phyloP scores from a whole-genome alignment of 2,113 vertebrate species.

The Hypocryptadius cinnamomeus region DNA sequence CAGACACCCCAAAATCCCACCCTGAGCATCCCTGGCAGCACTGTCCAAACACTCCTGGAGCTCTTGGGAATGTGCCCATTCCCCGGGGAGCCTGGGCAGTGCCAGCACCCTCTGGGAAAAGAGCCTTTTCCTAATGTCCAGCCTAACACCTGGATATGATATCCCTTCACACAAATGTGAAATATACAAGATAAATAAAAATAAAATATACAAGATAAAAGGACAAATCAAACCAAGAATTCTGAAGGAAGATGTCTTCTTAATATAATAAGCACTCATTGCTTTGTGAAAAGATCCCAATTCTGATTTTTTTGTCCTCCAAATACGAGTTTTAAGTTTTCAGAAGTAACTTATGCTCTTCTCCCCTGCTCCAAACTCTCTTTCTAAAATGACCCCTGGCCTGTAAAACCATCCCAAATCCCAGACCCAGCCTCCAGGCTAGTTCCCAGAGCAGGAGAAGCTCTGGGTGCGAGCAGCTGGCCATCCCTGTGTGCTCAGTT shows the following conservation, averaged over 20 bases:
- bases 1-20: not conserved
- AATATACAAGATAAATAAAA: not conserved
- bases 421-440: rapidly evolving
- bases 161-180: not conserved
- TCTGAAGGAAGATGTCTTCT: not conserved
- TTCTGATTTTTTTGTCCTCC: not conserved
- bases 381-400: not conserved
- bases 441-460: not conserved
- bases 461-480: rapidly evolving
- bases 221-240: not conserved
- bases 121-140: not conserved
- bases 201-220: not conserved
- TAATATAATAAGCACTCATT: not conserved
- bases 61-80: not conserved
- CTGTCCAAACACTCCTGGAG: rapidly evolving
- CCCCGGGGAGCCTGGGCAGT: not conserved
- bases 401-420: rapidly evolving
- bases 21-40: rapidly evolving
- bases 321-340: rapidly evolving
- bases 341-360: not conserved
- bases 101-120: not conserved
- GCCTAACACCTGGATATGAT: not conserved
- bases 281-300: not conserved
- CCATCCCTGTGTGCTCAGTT: constrained; percentile 48
- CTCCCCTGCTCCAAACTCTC: not conserved